Conservation (phyloP, 2,888 invertebrate genomes). For the Nemotelus nigrinus region DNA sequence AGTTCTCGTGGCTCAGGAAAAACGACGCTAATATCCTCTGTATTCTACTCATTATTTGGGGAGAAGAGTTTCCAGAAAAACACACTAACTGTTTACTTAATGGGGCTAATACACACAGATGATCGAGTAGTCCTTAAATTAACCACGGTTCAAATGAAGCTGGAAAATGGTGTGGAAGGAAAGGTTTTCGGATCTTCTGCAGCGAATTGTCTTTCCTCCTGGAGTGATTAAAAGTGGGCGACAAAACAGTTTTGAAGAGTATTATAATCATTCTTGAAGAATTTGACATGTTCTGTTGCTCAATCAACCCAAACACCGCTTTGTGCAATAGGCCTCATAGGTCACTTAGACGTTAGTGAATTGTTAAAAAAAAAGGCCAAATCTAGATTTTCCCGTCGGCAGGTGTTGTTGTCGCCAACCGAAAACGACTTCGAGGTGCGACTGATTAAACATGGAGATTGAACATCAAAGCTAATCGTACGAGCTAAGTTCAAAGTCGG, state of each 20-base stretch:
- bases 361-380: constrained; percentile 93
- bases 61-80: constrained; percentile 72
- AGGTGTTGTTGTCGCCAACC: constrained; percentile 80
- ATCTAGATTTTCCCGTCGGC: constrained; percentile 92
- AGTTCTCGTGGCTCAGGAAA: constrained; percentile 90
- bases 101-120: constrained; percentile 91
- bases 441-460: no score
- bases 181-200: constrained; percentile 88
- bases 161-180: constrained; percentile 85
- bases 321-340: constrained; percentile 86
- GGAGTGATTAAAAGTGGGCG: constrained; percentile 80
- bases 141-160: constrained; percentile 80
- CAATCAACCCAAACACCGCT: constrained; percentile 88
- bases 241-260: constrained; percentile 72
- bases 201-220: constrained; percentile 87
- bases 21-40: constrained; percentile 79
- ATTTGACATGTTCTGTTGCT: constrained; percentile 90
- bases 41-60: constrained; percentile 72
- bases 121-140: constrained; percentile 86
- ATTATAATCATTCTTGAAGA: constrained; percentile 88
- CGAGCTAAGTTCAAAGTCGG: no score
- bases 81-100: constrained; percentile 77
- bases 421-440: constrained; percentile 69
- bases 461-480: no score
- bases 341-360: constrained; percentile 88